Conservation (phyloP, 1,140 invertebrate species). For the Drosophila watanabei region DNA sequence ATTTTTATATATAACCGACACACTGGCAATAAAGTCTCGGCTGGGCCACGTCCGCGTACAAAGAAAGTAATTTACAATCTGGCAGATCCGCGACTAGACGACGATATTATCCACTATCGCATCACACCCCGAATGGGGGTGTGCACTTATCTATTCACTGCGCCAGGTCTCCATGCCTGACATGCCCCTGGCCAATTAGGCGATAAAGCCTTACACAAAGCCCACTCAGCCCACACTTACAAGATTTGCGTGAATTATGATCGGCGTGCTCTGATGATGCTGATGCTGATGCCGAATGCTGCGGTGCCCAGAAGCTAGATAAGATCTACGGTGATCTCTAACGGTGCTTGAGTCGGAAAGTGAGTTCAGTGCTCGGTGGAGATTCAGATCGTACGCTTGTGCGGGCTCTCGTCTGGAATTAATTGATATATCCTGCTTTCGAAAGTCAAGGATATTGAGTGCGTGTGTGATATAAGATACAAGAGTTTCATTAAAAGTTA, state of each 20-base stretch:
- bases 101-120: slow-evolving; percentile 11
- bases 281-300: slow-evolving; percentile 17
- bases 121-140: slow-evolving; percentile 33
- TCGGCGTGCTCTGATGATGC: slow-evolving; percentile 3
- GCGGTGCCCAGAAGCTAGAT: slow-evolving; percentile 37
- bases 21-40: slow-evolving; percentile 21
- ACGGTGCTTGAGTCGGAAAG: slow-evolving; percentile 17
- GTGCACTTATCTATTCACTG: slow-evolving; percentile 30
- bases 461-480: slow-evolving; percentile 11
- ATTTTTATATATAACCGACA: slow-evolving; percentile 19
- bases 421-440: slow-evolving; percentile 33
- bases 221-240: slow-evolving; percentile 35
- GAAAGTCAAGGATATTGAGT: slow-evolving; percentile 22
- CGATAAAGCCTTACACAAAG: slow-evolving; percentile 49
- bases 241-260: slow-evolving; percentile 72
- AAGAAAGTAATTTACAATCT: slow-evolving; percentile 48
- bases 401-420: slow-evolving; percentile 10
- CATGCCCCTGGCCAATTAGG: slow-evolving; percentile 43
- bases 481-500: background rate
- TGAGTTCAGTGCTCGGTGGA: slow-evolving; percentile 48
- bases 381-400: slow-evolving; percentile 38
- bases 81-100: slow-evolving; percentile 12
- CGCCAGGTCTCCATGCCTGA: slow-evolving; percentile 8
- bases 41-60: slow-evolving; percentile 23
- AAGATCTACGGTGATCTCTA: slow-evolving; percentile 41